phyloP scores from a whole-genome alignment of 2,113 vertebrate species.

The Oenanthe oenanthe region DNA sequence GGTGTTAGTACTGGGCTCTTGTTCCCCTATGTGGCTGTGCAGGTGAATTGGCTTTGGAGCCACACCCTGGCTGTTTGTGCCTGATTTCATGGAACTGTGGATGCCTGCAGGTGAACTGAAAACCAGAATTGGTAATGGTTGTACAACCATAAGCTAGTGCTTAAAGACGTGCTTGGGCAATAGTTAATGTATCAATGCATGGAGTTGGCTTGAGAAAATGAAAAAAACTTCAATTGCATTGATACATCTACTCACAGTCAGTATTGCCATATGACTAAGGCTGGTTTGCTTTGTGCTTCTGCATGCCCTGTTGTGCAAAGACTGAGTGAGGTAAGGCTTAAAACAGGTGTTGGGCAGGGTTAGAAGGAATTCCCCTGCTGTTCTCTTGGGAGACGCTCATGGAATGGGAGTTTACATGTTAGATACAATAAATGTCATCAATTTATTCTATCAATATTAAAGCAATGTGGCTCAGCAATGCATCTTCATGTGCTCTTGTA shows the following conservation, averaged over 20 bases:
- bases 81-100: neutral
- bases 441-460: neutral
- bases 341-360: no score
- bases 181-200: neutral
- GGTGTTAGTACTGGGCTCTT: neutral
- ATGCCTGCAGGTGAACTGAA: neutral
- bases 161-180: neutral
- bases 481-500: neutral
- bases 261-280: fast-evolving
- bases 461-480: neutral
- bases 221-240: neutral
- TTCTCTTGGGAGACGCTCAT: fast-evolving
- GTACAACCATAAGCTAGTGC: fast-evolving
- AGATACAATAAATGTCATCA: neutral
- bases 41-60: neutral
- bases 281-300: neutral
- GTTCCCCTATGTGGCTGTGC: fast-evolving
- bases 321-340: neutral
- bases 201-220: neutral
- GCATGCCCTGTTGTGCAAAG: neutral
- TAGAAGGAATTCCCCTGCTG: neutral
- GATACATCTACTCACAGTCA: neutral
- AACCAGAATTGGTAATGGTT: neutral
- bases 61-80: neutral
- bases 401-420: neutral